Conservation (phyloP, 1,140 invertebrate species). For the Lutraria rhynchaena region DNA sequence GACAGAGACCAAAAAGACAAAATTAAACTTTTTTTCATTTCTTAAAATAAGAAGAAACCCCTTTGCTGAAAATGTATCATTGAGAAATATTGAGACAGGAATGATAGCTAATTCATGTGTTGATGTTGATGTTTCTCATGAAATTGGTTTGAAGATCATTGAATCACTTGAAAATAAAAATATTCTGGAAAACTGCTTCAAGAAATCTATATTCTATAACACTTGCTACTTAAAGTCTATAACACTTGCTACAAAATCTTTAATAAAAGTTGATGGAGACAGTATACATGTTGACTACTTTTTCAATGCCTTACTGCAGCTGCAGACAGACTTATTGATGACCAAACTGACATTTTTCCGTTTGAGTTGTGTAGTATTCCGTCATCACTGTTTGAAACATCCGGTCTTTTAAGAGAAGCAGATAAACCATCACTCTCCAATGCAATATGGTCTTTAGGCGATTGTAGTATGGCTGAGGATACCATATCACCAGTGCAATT, state of each 20-base stretch:
- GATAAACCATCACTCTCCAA: background rate
- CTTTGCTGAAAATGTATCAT: background rate
- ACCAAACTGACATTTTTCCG: background rate
- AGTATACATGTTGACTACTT: background rate
- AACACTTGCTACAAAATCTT: background rate
- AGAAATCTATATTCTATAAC: background rate
- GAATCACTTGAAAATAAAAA: background rate
- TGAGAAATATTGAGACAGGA: conserved; percentile 15
- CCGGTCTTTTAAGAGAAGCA: background rate
- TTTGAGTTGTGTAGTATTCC: background rate
- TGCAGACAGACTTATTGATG: background rate
- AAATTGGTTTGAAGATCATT: background rate
- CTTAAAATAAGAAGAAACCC: conserved; percentile 19
- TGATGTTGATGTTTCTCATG: background rate
- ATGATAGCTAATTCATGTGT: background rate
- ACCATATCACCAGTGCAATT: too few species aligned
- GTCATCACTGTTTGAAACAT: background rate
- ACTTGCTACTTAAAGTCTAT: background rate
- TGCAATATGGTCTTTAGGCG: conserved; percentile 1
- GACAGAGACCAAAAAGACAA: background rate
- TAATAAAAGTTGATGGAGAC: background rate
- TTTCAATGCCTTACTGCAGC: conserved; percentile 1
- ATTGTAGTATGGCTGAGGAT: background rate
- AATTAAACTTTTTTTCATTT: background rate
- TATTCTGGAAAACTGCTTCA: background rate